Percentiles rank a stretch among this genome's conserved stretches.
These are phyloP conservation scores for Therioaphis trifolii DNA, from an alignment of 2,888 invertebrate genomes.

Conservation along the genomic window DNA sequence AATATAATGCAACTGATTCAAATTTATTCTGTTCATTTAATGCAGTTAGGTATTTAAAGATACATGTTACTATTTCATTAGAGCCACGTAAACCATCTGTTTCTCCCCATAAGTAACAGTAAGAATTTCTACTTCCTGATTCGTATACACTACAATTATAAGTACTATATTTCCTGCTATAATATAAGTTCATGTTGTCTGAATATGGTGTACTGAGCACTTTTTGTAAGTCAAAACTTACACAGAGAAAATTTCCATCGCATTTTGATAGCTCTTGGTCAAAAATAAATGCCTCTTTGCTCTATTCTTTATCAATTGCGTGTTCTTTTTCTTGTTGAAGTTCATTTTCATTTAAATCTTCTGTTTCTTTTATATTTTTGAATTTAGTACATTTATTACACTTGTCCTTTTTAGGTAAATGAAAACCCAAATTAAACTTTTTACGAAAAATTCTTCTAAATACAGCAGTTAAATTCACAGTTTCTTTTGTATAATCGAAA, in stretches of 20 bases:
- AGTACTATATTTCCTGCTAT: slow-evolving; percentile 65
- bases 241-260: slow-evolving; percentile 33
- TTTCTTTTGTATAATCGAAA: slow-evolving; percentile 29
- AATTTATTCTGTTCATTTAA: slow-evolving; percentile 64
- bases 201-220: slow-evolving; percentile 66
- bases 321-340: slow-evolving; percentile 12
- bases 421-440: slow-evolving; percentile 35
- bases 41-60: slow-evolving; percentile 65
- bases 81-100: slow-evolving; percentile 66
- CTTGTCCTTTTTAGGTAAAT: slow-evolving; percentile 31
- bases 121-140: slow-evolving; percentile 64
- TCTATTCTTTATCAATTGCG: slow-evolving; percentile 8
- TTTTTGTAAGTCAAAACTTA: slow-evolving; percentile 65
- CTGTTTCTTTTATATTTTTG: slow-evolving; percentile 34
- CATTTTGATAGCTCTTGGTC: slow-evolving; percentile 24
- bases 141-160: slow-evolving; percentile 66
- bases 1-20: slow-evolving; percentile 64
- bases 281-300: slow-evolving; percentile 25
- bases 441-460: slow-evolving; percentile 39
- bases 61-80: slow-evolving; percentile 66
- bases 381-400: slow-evolving; percentile 23
- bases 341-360: slow-evolving; percentile 26
- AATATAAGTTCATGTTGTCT: slow-evolving; percentile 65
- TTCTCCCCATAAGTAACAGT: slow-evolving; percentile 66
- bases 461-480: slow-evolving; percentile 28